Evolutionary conservation across 2,888 invertebrate genomes (phyloP), one percentile per base, ranked within the genome.

Genomic region (Diogma glabrata): DNA sequence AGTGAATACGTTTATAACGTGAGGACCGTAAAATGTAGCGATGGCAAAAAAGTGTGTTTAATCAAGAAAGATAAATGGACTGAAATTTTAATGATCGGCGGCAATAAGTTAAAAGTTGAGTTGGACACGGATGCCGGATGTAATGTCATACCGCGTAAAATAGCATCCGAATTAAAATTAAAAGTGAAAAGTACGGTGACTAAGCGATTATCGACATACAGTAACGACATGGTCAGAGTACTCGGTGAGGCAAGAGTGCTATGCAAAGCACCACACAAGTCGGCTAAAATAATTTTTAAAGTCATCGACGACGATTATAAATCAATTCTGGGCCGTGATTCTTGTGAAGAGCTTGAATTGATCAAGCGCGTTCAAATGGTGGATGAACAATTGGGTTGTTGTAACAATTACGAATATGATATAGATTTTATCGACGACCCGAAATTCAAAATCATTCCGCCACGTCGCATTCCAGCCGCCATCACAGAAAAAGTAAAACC

Each of bases 361-460:
- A n/a, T n/a, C n/a, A n/a, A n/a, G n/a, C n/a, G n/a, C n/a, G n/a
- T n/a, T n/a, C n/a, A n/a, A n/a, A n/a, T n/a, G n/a, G n/a, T n/a
- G n/a, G n/a, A n/a, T n/a, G n/a, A n/a, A n/a, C n/a, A n/a, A n/a
- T n/a, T n/a, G n/a, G n/a, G n/a, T n/a, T n/a, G n/a, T n/a, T n/a
- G n/a, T n/a, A n/a, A n/a, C n/a, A n/a, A n/a, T n/a, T n/a, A n/a
- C n/a, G n/a, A n/a, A n/a, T n/a, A n/a, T n/a, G n/a, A n/a, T n/a
- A n/a, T n/a, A n/a, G n/a, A n/a, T n/a, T n/a, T n/a, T n/a, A n/a
- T n/a, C n/a, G n/a, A n/a, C n/a, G n/a, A n/a, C n/a, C 3, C 38
- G 38, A 38, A 38, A 10, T 38, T 38, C 38, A 38, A 38, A 16
- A 38, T 38, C 5, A 38, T 38, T 38, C 38, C 38, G 19, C 38